Base-by-base conservation (phyloP, 1,140 invertebrate species). In the Stenopsyche tienmushanensis region DNA sequence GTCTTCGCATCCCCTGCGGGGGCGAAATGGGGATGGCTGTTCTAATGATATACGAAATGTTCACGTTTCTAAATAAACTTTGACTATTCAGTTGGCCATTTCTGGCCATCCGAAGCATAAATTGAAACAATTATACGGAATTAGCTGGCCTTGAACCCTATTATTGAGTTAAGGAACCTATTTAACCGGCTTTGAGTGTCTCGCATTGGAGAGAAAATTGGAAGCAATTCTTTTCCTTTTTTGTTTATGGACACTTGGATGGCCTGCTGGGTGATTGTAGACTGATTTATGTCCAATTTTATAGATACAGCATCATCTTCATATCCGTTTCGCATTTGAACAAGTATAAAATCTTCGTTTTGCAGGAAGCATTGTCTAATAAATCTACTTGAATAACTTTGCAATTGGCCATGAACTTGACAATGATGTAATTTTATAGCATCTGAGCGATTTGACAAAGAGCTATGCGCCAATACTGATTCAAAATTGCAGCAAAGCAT, bases 141-240 rank as follows among this genome's bases (percentile, higher is more conserved):
- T 47, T 47, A 47, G 44, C 44, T 47, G 44, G 44, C 44, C 44
- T 47, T 47, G 44, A 47, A 47, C 44, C 18, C 29, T 5, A 15
- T 13, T 13, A 34, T 34, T 34, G 29, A 7, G 29, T 34, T 34
- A 5, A 5, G 29, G 29, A 13, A 7, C 13, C 29, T 13, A 34
- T 34, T 34, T 34, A 13, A 5, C 29, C n/a, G n/a, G n/a, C n/a
- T n/a, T n/a, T n/a, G n/a, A n/a, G 29, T 34, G 29, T 34, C 13
- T 34, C 5, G 29, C 29, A 13, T 34, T 34, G 29, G 13, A 34
- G 13, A 34, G 29, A 13, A 34, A 13, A 34, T 34, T 34, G 13
- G 13, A 34, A 7, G 13, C 29, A 34, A 34, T 34, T 34, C 29
- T 34, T 34, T 34, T 34, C 29, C 5, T 34, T n/a, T 13, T 34